Conservation (phyloP, 2,113 vertebrate genomes). For the Mormyrus iriodes region DNA sequence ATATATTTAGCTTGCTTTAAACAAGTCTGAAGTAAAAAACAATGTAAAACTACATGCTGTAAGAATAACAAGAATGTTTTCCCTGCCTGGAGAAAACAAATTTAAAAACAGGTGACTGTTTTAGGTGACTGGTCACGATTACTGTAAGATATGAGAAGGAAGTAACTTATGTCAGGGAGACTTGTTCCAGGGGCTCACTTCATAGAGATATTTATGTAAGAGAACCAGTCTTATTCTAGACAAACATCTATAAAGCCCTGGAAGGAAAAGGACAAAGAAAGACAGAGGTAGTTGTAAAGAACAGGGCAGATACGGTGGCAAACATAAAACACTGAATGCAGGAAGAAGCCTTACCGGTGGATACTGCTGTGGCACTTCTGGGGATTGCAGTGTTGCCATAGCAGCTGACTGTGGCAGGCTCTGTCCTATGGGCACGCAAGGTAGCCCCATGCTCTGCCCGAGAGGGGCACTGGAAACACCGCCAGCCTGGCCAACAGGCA, state of each 20-base stretch:
- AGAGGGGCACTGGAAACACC: constrained; percentile 52
- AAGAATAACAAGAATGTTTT: neutral
- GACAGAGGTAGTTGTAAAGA: neutral
- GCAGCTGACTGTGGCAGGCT: constrained; percentile 54
- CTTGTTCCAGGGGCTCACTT: neutral
- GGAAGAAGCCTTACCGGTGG: constrained; percentile 57
- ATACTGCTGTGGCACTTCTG: constrained; percentile 60
- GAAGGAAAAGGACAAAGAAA: neutral
- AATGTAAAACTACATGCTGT: neutral
- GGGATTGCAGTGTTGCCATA: constrained; percentile 62
- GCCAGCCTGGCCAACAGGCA: constrained; percentile 55
- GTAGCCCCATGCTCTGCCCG: constrained; percentile 54
- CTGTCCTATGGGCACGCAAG: constrained; percentile 53
- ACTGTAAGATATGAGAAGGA: neutral
- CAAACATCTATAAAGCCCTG: neutral
- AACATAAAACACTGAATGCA: neutral
- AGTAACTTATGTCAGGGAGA: neutral
- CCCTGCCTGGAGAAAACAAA: neutral
- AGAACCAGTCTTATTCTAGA: neutral
- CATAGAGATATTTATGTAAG: neutral
- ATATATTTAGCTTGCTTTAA: neutral
- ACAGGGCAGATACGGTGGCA: neutral
- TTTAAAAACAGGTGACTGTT: neutral
- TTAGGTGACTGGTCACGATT: neutral
- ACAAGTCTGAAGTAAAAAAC: neutral